phyloP scores from a whole-genome alignment of 2,113 vertebrate species.

The Ptilonorhynchus violaceus region DNA sequence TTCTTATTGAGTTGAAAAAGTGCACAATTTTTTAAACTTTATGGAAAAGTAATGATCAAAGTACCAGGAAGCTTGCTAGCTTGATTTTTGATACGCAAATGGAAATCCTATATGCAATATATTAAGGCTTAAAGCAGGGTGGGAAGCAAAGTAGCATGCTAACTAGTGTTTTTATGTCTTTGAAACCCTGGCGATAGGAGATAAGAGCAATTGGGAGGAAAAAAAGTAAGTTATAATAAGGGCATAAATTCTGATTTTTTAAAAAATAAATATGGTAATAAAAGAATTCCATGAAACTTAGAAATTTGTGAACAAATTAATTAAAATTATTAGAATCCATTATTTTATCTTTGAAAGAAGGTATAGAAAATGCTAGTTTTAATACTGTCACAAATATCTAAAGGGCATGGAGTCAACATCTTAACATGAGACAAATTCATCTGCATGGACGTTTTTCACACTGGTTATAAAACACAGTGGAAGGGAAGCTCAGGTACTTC shows the following conservation, averaged over 20 bases:
- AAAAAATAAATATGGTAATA: not conserved
- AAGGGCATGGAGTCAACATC: not conserved
- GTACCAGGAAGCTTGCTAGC: not conserved
- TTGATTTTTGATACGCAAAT: not conserved
- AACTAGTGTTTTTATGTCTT: not conserved
- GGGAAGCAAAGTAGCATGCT: not conserved
- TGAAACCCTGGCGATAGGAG: not conserved
- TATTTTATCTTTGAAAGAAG: not conserved
- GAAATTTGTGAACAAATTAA: not conserved
- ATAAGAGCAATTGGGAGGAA: rapidly evolving
- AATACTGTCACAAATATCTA: not conserved
- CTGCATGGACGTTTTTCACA: not conserved
- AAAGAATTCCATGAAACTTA: not conserved
- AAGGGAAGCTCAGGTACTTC: not conserved
- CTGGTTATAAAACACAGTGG: not conserved
- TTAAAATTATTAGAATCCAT: not conserved
- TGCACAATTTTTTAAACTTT: not conserved
- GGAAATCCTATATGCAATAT: not conserved
- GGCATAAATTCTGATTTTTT: not conserved
- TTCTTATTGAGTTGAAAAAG: not conserved
- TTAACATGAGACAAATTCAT: not conserved
- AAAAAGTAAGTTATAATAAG: not conserved
- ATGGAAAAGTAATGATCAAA: not conserved
- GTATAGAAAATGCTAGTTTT: not conserved
- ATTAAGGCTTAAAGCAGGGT: not conserved